Base-by-base conservation (phyloP, 2,888 invertebrate species). In the Calephelis perditalis region DNA sequence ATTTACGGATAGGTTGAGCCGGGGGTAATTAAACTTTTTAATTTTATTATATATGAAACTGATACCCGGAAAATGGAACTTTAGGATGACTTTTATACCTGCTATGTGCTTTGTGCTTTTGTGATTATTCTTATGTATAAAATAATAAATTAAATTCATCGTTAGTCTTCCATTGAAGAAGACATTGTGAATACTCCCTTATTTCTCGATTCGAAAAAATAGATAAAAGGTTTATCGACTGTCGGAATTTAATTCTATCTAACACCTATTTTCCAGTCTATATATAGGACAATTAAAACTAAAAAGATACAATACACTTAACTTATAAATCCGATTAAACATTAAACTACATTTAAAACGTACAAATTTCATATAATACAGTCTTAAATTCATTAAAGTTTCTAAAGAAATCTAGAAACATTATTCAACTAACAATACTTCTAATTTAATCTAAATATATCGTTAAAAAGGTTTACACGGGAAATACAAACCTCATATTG, bases 381-480 rank as follows among this genome's bases (percentile, higher is more conserved):
- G 85, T 86, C 85, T 84, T 81, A 79, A 79, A 76, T 81, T 77
- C 76, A 75, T 78, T 75, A 75, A 77, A 77, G 70, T 65, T 71
- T 63, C 61, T 64, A 61, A 65, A 62, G 65, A 62, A 62, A 61
- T 63, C 64, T 63, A 57, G 47, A 63, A 62, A 65, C 36, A 55
- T 54, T 44, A 54, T 52, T 59, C 26, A 49, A 44, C 52, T 54
- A 35, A 59, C 59, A 43, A 44, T 59, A 52, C 43, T 10, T 52
- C 49, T 52, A 59, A 43, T 59, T n/a, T 49, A 37, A 52, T 59
- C 26, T 43, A 47, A 9, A 47, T 47, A 47, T 5, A 49, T 52
- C 10, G 49, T 35, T 10, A 26, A 52, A 52, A 52, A 52, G 49
- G 49, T 52, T 10, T 52, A 52, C 49, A 35, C 58, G 37, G 40